A percentile compares a stretch with the other conserved stretches of the same genome.
These are phyloP conservation scores for Phalacrocorax brasilianus DNA, from an alignment of 2,113 vertebrate genomes.

Conservation along the genomic window DNA sequence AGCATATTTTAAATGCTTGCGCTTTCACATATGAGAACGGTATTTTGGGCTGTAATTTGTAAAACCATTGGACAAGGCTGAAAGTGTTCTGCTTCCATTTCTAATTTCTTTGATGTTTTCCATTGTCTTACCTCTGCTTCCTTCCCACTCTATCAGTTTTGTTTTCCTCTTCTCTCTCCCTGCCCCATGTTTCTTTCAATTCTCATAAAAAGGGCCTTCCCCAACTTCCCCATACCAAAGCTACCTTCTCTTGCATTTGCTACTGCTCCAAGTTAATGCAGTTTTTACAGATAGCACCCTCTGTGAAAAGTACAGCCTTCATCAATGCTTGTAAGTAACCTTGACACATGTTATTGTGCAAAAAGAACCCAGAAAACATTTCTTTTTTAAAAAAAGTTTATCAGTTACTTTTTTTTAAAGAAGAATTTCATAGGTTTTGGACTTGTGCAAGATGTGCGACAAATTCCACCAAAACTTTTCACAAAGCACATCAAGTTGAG, in stretches of 20 bases:
- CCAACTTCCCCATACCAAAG: background rate
- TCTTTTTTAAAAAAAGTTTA: background rate
- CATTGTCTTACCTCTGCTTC: background rate
- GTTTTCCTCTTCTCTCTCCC: background rate
- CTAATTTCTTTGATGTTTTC: background rate
- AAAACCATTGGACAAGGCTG: background rate
- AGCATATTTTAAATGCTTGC: background rate
- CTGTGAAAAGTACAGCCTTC: background rate
- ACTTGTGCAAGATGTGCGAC: background rate
- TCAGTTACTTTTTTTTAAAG: background rate
- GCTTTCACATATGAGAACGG: background rate
- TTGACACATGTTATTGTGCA: accelerated
- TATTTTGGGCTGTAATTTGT: background rate
- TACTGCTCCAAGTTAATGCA: background rate
- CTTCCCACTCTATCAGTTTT: background rate
- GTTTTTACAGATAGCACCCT: background rate
- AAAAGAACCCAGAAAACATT: background rate
- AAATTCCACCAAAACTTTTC: background rate
- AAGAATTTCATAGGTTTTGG: background rate
- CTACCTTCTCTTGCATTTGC: background rate
- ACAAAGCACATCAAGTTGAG: background rate
- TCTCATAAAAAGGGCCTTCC: background rate
- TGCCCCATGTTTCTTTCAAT: background rate
- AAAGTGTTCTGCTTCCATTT: background rate
- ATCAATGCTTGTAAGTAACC: background rate